Conservation (phyloP, 1,140 invertebrate genomes). For the Anastrepha ludens region DNA sequence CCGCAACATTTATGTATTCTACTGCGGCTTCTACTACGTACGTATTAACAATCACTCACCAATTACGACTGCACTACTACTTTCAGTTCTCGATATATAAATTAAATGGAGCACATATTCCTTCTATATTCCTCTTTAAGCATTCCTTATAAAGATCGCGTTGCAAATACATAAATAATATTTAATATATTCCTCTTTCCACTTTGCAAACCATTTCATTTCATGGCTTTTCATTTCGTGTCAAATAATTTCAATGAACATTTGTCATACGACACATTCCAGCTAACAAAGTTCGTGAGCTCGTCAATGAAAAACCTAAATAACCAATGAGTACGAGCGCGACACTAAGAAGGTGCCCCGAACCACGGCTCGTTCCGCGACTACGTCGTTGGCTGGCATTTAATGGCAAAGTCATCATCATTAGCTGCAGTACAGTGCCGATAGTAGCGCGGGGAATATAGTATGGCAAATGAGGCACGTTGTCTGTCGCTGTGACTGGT, state of each 20-base stretch:
- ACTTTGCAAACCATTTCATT: slow-evolving; percentile 20
- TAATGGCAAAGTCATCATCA: slow-evolving; percentile 48
- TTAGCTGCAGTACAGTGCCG: slow-evolving; percentile 24
- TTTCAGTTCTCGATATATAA: too few species aligned
- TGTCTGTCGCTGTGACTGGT: neutral
- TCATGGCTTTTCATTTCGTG: slow-evolving; percentile 41
- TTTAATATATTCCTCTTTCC: neutral
- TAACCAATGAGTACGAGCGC: neutral
- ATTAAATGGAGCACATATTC: neutral
- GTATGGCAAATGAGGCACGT: slow-evolving; percentile 11
- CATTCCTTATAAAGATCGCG: neutral
- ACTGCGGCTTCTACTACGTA: too few species aligned
- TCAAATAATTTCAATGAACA: slow-evolving; percentile 50
- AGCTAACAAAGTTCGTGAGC: slow-evolving; percentile 11
- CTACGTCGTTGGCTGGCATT: slow-evolving; percentile 24
- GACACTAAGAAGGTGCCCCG: neutral
- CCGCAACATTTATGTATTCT: too few species aligned
- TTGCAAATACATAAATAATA: neutral
- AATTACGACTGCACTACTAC: too few species aligned
- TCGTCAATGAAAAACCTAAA: slow-evolving; percentile 4
- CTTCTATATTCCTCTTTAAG: neutral
- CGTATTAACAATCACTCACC: too few species aligned
- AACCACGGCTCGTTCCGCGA: neutral
- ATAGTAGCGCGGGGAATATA: neutral
- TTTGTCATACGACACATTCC: slow-evolving; percentile 33